Conservation (phyloP, 2,797 vertebrate genomes). For the Danio tinwini region DNA sequence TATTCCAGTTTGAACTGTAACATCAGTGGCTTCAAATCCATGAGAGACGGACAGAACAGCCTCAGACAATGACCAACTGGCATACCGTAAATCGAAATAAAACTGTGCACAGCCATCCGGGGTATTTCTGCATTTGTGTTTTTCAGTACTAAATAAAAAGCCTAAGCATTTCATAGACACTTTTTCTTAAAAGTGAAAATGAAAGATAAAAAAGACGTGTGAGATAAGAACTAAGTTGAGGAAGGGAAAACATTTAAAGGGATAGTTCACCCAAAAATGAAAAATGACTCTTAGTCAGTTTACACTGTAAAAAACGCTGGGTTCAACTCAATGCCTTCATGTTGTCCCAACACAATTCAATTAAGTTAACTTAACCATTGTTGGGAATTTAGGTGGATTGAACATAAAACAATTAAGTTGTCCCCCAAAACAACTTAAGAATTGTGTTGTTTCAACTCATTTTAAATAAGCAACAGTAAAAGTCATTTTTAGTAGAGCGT, state of each 20-base stretch:
- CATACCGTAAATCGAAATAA: slow-evolving; percentile 56
- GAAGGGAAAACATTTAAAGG: slow-evolving; percentile 26
- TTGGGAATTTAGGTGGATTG: too few species aligned
- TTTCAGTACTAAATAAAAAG: slow-evolving; percentile 51
- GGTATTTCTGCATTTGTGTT: slow-evolving; percentile 44
- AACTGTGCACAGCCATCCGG: slow-evolving; percentile 63
- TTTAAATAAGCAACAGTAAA: too few species aligned
- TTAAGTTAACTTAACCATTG: too few species aligned
- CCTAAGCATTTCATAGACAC: slow-evolving; percentile 18
- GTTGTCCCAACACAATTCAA: too few species aligned
- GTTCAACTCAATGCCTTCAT: too few species aligned
- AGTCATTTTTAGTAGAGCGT: too few species aligned
- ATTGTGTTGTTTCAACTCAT: too few species aligned
- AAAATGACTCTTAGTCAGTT: too few species aligned
- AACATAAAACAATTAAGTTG: too few species aligned
- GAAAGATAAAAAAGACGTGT: slow-evolving; percentile 66
- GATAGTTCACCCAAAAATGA: slow-evolving; percentile 18
- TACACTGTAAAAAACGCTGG: too few species aligned
- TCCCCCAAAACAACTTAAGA: too few species aligned
- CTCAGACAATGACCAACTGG: slow-evolving; percentile 7
- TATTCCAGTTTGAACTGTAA: slow-evolving; percentile 62
- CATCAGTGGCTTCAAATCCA: slow-evolving; percentile 47
- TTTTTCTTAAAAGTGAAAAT: slow-evolving; percentile 39
- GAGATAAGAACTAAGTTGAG: slow-evolving; percentile 59
- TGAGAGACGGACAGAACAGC: slow-evolving; percentile 46